A percentile compares a stretch with the other conserved stretches of the same genome.
Evolutionary conservation across 2,797 vertebrate species (phyloP).

Genomic region (Notolepis coatsorum): DNA sequence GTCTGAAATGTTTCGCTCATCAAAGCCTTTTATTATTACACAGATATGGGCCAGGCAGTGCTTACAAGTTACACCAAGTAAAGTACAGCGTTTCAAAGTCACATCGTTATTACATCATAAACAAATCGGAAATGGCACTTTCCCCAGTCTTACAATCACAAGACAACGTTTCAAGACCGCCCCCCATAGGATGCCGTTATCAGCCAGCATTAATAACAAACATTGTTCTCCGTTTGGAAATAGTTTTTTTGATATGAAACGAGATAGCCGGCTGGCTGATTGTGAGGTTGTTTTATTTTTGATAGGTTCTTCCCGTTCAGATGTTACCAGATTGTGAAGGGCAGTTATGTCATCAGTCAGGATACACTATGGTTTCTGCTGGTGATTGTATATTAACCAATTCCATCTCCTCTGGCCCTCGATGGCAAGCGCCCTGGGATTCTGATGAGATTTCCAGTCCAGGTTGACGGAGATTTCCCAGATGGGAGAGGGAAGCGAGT

Average conservation of each 20-base stretch:
- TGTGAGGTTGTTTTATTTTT: constrained; percentile 12
- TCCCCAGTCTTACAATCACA: constrained; percentile 58
- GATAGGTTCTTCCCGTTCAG: constrained; percentile 12
- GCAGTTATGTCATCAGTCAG: constrained; percentile 47
- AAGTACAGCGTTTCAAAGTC: constrained; percentile 74
- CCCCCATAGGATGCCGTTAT: constrained; percentile 8
- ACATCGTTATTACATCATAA: constrained; percentile 69
- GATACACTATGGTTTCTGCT: constrained; percentile 41
- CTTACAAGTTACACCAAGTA: constrained; percentile 73
- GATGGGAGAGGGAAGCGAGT: constrained; percentile 4
- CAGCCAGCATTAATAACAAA: constrained; percentile 39
- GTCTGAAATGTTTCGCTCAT: constrained; percentile 47
- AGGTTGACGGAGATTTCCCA: constrained; percentile 17
- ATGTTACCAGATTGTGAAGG: constrained; percentile 33
- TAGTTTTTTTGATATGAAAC: constrained; percentile 55
- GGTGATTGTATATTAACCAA: constrained; percentile 42
- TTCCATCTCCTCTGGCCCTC: constrained; percentile 11
- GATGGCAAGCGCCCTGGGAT: constrained; percentile 53
- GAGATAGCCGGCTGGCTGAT: constrained; percentile 39
- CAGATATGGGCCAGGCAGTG: constrained; percentile 74
- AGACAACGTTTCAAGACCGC: constrained; percentile 54
- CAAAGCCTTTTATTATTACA: constrained; percentile 77
- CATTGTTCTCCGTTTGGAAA: constrained; percentile 47
- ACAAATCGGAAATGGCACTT: constrained; percentile 72
- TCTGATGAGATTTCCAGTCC: constrained; percentile 17